A percentile compares a stretch with the other conserved stretches of the same genome.
phyloP scores from a whole-genome alignment of 2,888 invertebrate species.

The Actias luna region DNA sequence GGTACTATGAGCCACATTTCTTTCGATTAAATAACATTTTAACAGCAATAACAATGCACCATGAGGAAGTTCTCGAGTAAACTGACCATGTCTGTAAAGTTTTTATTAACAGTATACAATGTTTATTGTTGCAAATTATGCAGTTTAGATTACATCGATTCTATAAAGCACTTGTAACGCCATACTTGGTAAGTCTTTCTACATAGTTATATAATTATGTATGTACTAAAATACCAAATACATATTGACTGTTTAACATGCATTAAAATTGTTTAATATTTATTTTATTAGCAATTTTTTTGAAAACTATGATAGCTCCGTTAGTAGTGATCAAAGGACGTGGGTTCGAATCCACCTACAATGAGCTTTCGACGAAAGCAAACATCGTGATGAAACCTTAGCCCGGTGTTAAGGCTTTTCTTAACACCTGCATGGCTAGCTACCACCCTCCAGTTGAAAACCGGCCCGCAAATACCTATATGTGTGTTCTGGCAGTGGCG shows the following conservation, averaged over 20 bases:
- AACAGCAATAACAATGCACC: slow-evolving; percentile 36
- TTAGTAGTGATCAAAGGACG: too few species aligned
- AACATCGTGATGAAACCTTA: too few species aligned
- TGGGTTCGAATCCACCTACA: too few species aligned
- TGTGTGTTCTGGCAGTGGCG: too few species aligned
- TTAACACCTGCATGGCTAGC: too few species aligned
- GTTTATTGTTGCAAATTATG: slow-evolving; percentile 25
- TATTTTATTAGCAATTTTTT: too few species aligned
- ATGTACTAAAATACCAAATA: neutral
- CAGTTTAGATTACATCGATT: slow-evolving; percentile 15
- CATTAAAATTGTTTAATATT: neutral
- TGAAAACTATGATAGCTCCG: too few species aligned
- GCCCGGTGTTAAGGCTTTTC: too few species aligned
- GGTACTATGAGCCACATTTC: slow-evolving; percentile 47
- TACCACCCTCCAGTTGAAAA: too few species aligned
- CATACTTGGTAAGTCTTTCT: neutral
- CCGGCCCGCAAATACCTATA: too few species aligned
- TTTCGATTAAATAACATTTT: slow-evolving; percentile 48
- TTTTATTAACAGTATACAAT: slow-evolving; percentile 26
- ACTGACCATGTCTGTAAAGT: slow-evolving; percentile 44
- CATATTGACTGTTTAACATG: neutral
- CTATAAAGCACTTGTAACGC: slow-evolving; percentile 1
- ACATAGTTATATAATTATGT: neutral
- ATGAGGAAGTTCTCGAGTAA: slow-evolving; percentile 48
- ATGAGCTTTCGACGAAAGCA: too few species aligned